A percentile compares a stretch with the other conserved stretches of the same genome.
phyloP scores from a whole-genome alignment of 2,888 invertebrate species.

The Leptogaster cylindrica region DNA sequence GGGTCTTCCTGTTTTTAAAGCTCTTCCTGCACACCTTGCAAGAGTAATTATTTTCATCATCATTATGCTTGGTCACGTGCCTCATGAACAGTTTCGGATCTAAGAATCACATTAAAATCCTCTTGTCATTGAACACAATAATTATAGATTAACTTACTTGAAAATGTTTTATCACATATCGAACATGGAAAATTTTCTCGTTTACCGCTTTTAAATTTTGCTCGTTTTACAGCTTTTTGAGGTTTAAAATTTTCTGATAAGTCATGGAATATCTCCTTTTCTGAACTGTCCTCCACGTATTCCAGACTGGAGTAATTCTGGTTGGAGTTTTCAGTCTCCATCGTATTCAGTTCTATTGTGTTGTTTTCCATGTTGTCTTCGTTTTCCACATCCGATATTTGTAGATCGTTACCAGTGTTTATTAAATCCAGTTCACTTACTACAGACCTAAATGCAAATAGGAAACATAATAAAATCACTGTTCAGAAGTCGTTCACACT shows the following conservation, averaged over 20 bases:
- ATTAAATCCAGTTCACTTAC: conserved; percentile 9
- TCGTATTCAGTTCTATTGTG: background rate
- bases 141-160: background rate
- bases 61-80: conserved; percentile 27
- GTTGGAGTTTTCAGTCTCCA: background rate
- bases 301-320: background rate
- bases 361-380: background rate
- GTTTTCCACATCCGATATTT: background rate
- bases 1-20: conserved; percentile 17
- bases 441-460: background rate
- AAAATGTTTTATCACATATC: conserved; percentile 37
- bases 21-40: conserved; percentile 20
- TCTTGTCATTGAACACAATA: no score
- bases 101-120: background rate
- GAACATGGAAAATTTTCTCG: conserved; percentile 3
- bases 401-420: background rate
- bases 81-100: conserved; percentile 4
- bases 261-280: background rate
- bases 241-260: background rate
- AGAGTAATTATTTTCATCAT: background rate
- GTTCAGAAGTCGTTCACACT: background rate
- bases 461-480: background rate
- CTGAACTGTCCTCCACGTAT: background rate
- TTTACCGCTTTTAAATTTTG: conserved; percentile 10
- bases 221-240: background rate